A percentile compares a stretch with the other conserved stretches of the same genome.
These are phyloP conservation scores for Polypterus bichir DNA, from an alignment of 2,113 vertebrate species.

Conservation along the genomic window DNA sequence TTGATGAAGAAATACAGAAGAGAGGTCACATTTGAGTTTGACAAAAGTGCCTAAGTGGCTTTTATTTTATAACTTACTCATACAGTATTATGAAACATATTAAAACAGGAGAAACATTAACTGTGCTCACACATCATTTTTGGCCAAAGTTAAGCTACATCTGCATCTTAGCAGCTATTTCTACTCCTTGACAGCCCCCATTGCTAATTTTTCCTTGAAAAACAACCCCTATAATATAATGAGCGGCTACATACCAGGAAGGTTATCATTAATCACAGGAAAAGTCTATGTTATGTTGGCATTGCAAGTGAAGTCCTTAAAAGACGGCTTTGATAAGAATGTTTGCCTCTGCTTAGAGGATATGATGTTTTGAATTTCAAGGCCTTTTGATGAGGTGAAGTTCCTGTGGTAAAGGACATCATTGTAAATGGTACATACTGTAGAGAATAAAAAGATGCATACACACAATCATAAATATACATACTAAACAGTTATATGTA, in stretches of 20 bases:
- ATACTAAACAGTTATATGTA: no score
- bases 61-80: neutral
- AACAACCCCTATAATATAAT: conserved; percentile 27
- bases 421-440: no score
- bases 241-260: conserved; percentile 32
- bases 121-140: neutral
- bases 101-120: neutral
- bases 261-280: conserved; percentile 37
- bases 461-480: no score
- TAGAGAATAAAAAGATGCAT: no score
- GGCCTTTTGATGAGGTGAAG: conserved; percentile 18
- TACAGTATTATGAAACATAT: neutral
- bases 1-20: no score
- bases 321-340: conserved; percentile 39
- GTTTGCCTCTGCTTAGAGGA: conserved; percentile 38
- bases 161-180: neutral
- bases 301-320: conserved; percentile 25
- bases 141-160: neutral
- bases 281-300: conserved; percentile 27
- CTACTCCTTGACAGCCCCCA: neutral
- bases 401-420: conserved; percentile 16
- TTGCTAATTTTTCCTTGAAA: conserved; percentile 30
- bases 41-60: neutral
- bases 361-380: conserved; percentile 35
- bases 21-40: neutral